Evolutionary conservation across 1,140 invertebrate species (phyloP), one percentile per base, ranked within the genome.

Genomic region (Drepana arcuata): DNA sequence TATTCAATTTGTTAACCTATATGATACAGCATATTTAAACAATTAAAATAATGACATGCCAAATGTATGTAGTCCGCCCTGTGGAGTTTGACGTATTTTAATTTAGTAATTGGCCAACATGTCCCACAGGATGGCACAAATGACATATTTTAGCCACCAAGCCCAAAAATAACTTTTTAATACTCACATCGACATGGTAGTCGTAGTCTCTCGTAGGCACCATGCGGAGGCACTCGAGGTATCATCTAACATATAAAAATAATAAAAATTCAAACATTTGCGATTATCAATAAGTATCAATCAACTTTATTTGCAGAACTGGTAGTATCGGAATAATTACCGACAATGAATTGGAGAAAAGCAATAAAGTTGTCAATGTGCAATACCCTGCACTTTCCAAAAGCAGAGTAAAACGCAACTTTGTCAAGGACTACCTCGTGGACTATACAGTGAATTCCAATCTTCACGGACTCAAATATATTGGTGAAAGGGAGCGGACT

Each of bases 401-500:
- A n/a, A n/a, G 18, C 18, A 21, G 18, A 21, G 18, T 4, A 10
- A 26, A 43, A 46, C 28, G 36, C 7, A 56, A 34, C 29, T 42
- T 63, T 1, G 41, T 75, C 7, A 68, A 67, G 31, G 58, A 80
- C 13, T 74, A 74, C 41, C 30, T 78, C 2, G 48, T 67, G 11
- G 75, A 80, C 34, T 80, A 69, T 16, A 62, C 66, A 0, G 53
- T 64, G 0, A 80, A 80, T 41, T 71, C 72, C 13, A 77, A 75
- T 55, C 54, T 80, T 5, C 75, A 80, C 36, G 75, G 75, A 4
- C 46, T 80, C 1, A 80, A 63, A 34, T 80, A 80, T 28, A 71
- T 80, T 14, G 75, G 75, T 1, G 75, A 80, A 34, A 77, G 71
- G 21, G 58, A 80, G 32, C 47, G 72, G 30, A 73, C 75, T 7